Conservation (phyloP, 2,113 vertebrate species). For the Arizona elegans region DNA sequence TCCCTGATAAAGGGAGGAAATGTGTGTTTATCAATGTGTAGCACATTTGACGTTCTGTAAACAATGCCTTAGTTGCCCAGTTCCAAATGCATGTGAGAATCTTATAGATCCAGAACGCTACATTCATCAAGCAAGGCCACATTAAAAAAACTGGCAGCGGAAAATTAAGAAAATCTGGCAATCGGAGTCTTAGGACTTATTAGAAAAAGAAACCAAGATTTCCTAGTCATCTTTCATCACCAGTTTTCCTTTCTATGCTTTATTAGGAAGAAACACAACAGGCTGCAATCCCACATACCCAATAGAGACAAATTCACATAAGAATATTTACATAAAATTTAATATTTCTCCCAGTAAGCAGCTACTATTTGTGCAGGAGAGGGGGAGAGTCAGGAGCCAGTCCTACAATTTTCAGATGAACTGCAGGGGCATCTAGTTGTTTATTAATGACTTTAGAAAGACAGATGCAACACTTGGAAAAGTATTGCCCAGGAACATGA, state of each 20-base stretch:
- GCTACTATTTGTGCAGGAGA: slow-evolving; percentile 8
- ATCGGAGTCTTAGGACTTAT: slow-evolving; percentile 77
- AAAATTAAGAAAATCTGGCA: slow-evolving; percentile 87
- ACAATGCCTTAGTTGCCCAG: slow-evolving; percentile 75
- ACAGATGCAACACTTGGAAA: neutral
- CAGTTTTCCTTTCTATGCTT: slow-evolving; percentile 70
- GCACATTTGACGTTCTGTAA: slow-evolving; percentile 75
- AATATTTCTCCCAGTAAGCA: slow-evolving; percentile 65
- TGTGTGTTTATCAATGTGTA: slow-evolving; percentile 88
- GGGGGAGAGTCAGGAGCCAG: slow-evolving; percentile 4
- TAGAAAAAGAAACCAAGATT: slow-evolving; percentile 75
- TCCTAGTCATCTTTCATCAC: slow-evolving; percentile 75
- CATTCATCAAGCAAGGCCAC: slow-evolving; percentile 81
- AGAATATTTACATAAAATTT: slow-evolving; percentile 73
- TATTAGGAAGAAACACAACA: slow-evolving; percentile 70
- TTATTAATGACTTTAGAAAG: slow-evolving; percentile 40
- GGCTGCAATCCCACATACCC: slow-evolving; percentile 63
- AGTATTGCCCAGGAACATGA: neutral
- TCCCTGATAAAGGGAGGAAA: slow-evolving; percentile 85
- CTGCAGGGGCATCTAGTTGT: slow-evolving; percentile 51
- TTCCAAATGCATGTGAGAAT: slow-evolving; percentile 76
- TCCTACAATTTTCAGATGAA: slow-evolving; percentile 47
- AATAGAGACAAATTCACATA: slow-evolving; percentile 64
- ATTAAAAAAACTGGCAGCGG: slow-evolving; percentile 80
- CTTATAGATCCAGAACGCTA: slow-evolving; percentile 76